A percentile compares a stretch with the other conserved stretches of the same genome.
These are phyloP conservation scores for Metopolophium dirhodum DNA, from an alignment of 1,140 invertebrate species.

Conservation along the genomic window DNA sequence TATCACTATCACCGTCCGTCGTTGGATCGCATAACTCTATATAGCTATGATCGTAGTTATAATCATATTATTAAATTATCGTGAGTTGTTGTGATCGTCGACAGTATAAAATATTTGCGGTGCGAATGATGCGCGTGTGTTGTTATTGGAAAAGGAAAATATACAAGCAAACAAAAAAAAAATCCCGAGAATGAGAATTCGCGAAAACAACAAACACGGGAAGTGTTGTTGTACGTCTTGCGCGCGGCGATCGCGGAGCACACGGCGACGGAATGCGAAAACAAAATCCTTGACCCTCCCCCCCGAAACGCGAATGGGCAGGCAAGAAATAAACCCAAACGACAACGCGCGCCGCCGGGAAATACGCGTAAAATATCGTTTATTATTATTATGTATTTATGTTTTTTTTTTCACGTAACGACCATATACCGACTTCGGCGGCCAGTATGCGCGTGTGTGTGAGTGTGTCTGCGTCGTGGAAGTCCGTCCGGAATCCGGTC, in stretches of 20 bases:
- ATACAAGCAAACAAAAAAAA: too few species aligned
- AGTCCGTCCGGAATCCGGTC: slow-evolving; percentile 55
- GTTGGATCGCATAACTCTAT: not conserved
- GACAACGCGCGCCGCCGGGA: not conserved
- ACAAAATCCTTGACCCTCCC: slow-evolving; percentile 44
- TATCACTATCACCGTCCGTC: not conserved
- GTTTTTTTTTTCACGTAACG: not conserved
- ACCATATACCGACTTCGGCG: not conserved
- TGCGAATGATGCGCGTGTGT: not conserved
- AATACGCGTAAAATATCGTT: not conserved
- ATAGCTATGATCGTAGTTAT: too few species aligned
- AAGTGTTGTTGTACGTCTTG: not conserved
- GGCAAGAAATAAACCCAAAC: not conserved
- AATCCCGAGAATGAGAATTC: not conserved
- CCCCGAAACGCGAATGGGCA: not conserved
- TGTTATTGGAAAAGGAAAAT: not conserved
- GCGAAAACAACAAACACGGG: slow-evolving; percentile 19
- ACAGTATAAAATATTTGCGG: not conserved
- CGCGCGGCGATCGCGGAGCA: not conserved
- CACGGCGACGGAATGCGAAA: slow-evolving; percentile 3
- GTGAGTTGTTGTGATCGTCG: too few species aligned
- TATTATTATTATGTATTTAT: slow-evolving; percentile 7
- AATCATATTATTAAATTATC: too few species aligned
- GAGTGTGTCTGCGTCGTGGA: slow-evolving; percentile 1
- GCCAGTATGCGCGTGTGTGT: not conserved